Base-by-base conservation (phyloP, 2,797 vertebrate genomes). In the Eupleurogrammus muticus region DNA sequence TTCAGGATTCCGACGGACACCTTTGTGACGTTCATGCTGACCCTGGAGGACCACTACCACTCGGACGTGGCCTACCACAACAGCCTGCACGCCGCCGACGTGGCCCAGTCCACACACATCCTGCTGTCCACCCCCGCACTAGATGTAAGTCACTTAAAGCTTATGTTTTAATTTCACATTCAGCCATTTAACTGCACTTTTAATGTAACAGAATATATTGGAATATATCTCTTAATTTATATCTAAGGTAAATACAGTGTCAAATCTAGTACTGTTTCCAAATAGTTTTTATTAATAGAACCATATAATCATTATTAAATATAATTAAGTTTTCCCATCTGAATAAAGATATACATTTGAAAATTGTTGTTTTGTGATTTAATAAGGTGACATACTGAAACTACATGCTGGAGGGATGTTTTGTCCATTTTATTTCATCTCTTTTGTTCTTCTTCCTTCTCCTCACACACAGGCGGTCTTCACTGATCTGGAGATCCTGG, bases 21-120 rank as follows among this genome's bases (percentile, higher is more conserved):
- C 1, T 97, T 99, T 36, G 95, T 99, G 68, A 97, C 96, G 8
- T 99, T 98, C 94, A 97, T 98, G 95, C 96, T 99, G 96, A 99
- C 98, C 11, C 90, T 99, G 64, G 98, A 99, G 90, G 94, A 96
- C 71, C 98, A 98, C 93, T 99, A 99, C 81, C 98, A 99, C 73
- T 94, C 95, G 0, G 96, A 99, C 0, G 96, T 98, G 55, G 96
- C 97, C 0, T 99, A 99, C 84, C 98, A 99, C 90, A 99, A 99
- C 92, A 99, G 96, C 89, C 95, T 99, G 17, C 98, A 99, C 0
- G 98, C 98, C 1, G 98, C 98, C 0, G 97, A 99, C 4, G 97
- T 99, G 0, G 96, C 96, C 61, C 98, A 99, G 87, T 99, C 98
- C 65, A 98, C 97, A 0, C 98, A 99, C 1, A 97, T 97, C 71